phyloP scores from a whole-genome alignment of 2,888 invertebrate genomes.

The Boloria euphrosyne region DNA sequence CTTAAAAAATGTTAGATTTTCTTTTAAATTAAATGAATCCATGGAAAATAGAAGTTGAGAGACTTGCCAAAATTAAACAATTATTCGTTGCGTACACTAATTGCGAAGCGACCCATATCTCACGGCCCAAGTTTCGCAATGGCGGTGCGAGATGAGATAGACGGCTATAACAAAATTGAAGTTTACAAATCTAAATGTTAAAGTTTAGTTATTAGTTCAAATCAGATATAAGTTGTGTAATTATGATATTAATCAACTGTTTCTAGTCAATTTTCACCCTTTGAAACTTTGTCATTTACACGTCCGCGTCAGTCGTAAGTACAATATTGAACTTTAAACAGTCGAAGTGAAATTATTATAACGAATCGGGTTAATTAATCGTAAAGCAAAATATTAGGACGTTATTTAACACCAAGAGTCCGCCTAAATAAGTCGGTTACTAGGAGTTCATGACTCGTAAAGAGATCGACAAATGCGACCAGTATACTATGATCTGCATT shows the following conservation, averaged over 20 bases:
- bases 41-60: neutral
- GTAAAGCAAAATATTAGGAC: conserved; percentile 13
- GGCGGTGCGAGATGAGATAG: conserved; percentile 24
- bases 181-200: too few species aligned
- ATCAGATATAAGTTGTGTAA: too few species aligned
- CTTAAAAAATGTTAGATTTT: neutral
- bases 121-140: conserved; percentile 75
- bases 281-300: too few species aligned
- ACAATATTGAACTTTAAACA: neutral
- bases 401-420: conserved; percentile 41
- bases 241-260: too few species aligned
- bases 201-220: too few species aligned
- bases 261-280: too few species aligned
- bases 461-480: conserved; percentile 55
- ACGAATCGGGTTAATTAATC: neutral
- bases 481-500: conserved; percentile 51
- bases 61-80: conserved; percentile 65
- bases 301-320: too few species aligned
- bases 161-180: neutral
- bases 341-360: neutral
- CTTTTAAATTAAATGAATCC: conserved; percentile 12
- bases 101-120: conserved; percentile 77
- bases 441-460: conserved; percentile 60
- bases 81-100: conserved; percentile 74
- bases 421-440: conserved; percentile 58